Base-by-base conservation (phyloP, 2,113 vertebrate genomes). In the Hydrochoerus hydrochaeris region DNA sequence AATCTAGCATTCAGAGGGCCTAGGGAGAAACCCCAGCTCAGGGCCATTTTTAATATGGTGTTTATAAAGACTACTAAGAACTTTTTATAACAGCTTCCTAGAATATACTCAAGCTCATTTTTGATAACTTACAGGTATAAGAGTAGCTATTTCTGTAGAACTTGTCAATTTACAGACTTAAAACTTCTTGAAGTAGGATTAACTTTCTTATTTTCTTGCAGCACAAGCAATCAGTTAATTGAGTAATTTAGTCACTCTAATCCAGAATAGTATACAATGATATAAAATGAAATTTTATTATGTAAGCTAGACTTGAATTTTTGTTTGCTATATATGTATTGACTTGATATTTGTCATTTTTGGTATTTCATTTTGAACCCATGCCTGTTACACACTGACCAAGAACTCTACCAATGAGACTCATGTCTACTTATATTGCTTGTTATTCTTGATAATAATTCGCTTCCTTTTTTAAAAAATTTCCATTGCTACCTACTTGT, bases 351-450 rank as follows among this genome's bases (percentile, higher is more conserved):
- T 24, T 26, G 17, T 58, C 24, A 14, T n/a, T 38, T 41, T 26
- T 83, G 35, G 22, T 41, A 24, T 7, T 83, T 22, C 11, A 38
- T 12, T 24, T 49, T 5, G 5, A 87, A 69, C 14, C 0, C 11
- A 38, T 3, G 28, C 12, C 32, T 17, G 4, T 10, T 32, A 20
- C 20, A 49, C 35, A 20, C 4, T 41, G 20, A 7, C 3, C 16
- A 41, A 32, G n/a, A 5, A 26, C 16, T 52, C 6, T 13, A 41
- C 2, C 26, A 10, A 2, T 20, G 16, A 30, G n/a, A 1, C 54
- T 32, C 24, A 0, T 26, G 0, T 1, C 30, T 12, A 11, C 2
- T 0, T 1, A 13, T 3, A 30, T 88, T n/a, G 8, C 4, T 20
- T 35, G 24, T 49, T 71, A 58, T 60, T 95, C 78, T 85, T 85